Percentiles rank a stretch among this genome's conserved stretches.
Evolutionary conservation across 2,113 vertebrate genomes (phyloP).

Genomic region (Brachyhypopomus gauderio): DNA sequence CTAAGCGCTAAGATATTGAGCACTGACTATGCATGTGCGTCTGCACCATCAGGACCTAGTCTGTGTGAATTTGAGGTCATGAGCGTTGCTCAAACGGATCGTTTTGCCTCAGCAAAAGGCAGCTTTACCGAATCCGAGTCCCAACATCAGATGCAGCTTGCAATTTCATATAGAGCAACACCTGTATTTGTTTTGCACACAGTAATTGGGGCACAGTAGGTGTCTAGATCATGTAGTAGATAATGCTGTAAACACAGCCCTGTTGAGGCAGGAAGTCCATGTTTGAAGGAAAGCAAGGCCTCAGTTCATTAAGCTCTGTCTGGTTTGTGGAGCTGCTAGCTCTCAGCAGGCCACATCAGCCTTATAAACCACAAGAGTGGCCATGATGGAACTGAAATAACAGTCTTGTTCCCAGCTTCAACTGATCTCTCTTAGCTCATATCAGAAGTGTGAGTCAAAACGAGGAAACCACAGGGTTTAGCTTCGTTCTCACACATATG

Average conservation of each 20-base stretch:
- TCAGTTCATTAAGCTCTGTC: slow-evolving; percentile 29
- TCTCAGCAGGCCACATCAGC: slow-evolving; percentile 38
- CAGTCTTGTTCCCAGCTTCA: slow-evolving; percentile 25
- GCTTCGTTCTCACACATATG: slow-evolving; percentile 20
- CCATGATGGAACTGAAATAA: slow-evolving; percentile 37
- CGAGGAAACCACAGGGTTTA: slow-evolving; percentile 4
- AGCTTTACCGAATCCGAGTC: too few relatives aligned
- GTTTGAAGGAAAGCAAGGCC: slow-evolving; percentile 21
- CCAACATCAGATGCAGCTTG: too few relatives aligned
- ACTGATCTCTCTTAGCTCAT: slow-evolving; percentile 12
- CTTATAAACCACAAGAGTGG: slow-evolving; percentile 20
- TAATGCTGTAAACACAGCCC: slow-evolving; percentile 30
- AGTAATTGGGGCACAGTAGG: slow-evolving; percentile 34
- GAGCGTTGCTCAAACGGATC: background rate
- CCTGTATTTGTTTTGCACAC: slow-evolving; percentile 41
- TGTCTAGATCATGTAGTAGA: slow-evolving; percentile 42
- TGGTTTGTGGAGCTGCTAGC: background rate
- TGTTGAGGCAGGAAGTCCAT: slow-evolving; percentile 37
- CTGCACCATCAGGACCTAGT: too few relatives aligned
- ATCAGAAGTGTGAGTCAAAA: slow-evolving; percentile 43
- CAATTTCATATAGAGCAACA: slow-evolving; percentile 25
- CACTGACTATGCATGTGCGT: too few relatives aligned
- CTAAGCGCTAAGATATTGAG: too few relatives aligned
- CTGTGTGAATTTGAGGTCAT: background rate
- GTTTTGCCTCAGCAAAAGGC: background rate